These are phyloP conservation scores for Linyphia triangularis DNA, from an alignment of 2,888 invertebrate genomes.

Conservation along the genomic window DNA sequence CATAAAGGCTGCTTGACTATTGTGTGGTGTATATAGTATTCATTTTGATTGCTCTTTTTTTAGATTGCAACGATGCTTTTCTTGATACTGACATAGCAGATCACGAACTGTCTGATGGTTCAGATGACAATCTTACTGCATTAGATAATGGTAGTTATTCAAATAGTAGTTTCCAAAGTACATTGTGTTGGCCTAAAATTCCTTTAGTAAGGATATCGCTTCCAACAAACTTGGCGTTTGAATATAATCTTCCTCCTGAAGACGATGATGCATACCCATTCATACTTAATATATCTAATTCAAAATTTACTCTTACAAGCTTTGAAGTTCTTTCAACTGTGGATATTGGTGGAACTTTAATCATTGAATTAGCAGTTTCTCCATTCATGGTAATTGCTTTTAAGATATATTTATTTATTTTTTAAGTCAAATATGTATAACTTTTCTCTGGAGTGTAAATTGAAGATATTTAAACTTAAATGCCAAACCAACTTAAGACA, in stretches of 20 bases:
- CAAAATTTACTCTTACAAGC: slow-evolving; percentile 83
- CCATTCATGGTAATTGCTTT: slow-evolving; percentile 82
- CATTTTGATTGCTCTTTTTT: neutral
- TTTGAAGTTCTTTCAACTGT: slow-evolving; percentile 86
- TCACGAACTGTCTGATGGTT: neutral
- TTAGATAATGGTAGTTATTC: neutral
- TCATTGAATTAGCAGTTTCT: slow-evolving; percentile 86
- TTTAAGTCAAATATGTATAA: too few species aligned
- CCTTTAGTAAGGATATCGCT: slow-evolving; percentile 70
- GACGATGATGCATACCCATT: slow-evolving; percentile 76
- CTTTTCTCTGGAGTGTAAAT: too few species aligned
- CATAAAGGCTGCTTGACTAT: too few species aligned
- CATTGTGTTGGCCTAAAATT: slow-evolving; percentile 64
- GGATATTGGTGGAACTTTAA: slow-evolving; percentile 90
- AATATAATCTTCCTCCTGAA: slow-evolving; percentile 76
- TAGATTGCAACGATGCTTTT: slow-evolving; percentile 33
- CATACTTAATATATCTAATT: slow-evolving; percentile 77
- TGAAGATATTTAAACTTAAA: too few species aligned
- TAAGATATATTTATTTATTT: neutral
- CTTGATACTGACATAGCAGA: neutral
- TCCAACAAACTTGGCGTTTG: slow-evolving; percentile 73
- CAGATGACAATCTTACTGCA: neutral
- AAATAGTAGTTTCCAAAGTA: neutral
- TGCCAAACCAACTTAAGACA: too few species aligned
- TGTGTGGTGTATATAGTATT: too few species aligned